Base-by-base conservation (phyloP, 2,797 vertebrate species). In the Todus mexicanus region DNA sequence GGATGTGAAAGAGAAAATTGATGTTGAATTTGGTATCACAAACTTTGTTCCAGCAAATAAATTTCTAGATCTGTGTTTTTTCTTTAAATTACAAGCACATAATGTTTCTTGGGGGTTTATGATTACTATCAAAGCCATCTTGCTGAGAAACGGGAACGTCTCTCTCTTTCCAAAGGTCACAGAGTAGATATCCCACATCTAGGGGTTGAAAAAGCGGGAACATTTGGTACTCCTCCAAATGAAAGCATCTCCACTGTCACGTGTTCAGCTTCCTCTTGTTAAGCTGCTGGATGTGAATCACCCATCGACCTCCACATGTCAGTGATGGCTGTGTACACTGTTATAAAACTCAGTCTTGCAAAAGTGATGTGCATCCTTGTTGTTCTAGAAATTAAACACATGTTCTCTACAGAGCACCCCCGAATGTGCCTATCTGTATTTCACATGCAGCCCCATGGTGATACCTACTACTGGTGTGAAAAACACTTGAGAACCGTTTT, bases 141-240 rank as follows among this genome's bases (percentile, higher is more conserved):
- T 77, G 81, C 90, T 94, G 89, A 85, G 94, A 94, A 94, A 91
- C n/a, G 10, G 33, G 59, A 59, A 93, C 80, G 78, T 72, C 73
- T 92, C 77, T 72, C 54, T 92, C 83, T 65, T 87, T 93, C 27
- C 18, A 53, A 89, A 95, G 94, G 94, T 96, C 91, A 95, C 42
- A 87, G 76, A 93, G 69, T 42, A 96, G 77, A 92, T 93, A 90
- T 53, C 68, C 84, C 68, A 18, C 78, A 85, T 82, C 56, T 78
- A 66, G 70, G 26, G 35, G 73, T 85, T 86, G 69, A 87, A 84
- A 84, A 81, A 94, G 65, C 48, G 68, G 54, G 70, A 77, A 59
- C 63, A 87, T 94, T 94, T 95, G 92, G 93, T 94, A 84, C 70
- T 88, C 51, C 92, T 96, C 92, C 93, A 96, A 92, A 95, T 84